phyloP scores from a whole-genome alignment of 2,797 vertebrate genomes.

The Scolopax bukidnonensis region DNA sequence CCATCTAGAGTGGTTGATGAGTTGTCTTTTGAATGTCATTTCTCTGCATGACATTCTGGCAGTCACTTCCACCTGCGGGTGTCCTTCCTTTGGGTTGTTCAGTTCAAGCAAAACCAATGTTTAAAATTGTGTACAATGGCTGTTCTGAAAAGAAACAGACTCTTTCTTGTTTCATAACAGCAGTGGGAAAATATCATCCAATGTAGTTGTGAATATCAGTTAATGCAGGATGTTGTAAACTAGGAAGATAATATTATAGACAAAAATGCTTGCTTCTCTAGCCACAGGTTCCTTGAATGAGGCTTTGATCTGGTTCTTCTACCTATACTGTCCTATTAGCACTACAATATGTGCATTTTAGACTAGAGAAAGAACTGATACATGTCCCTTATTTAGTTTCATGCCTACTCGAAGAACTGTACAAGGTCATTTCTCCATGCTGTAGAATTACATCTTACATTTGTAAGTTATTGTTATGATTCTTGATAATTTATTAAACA shows the following conservation, averaged over 20 bases:
- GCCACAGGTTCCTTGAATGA: background rate
- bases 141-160: background rate
- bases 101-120: background rate
- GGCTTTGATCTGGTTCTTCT: background rate
- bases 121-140: background rate
- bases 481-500: background rate
- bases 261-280: background rate
- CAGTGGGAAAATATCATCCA: background rate
- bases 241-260: background rate
- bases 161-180: background rate
- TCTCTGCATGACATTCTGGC: constrained; percentile 56
- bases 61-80: constrained; percentile 34
- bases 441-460: background rate
- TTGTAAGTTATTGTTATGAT: background rate
- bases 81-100: constrained; percentile 47
- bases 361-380: background rate
- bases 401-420: background rate
- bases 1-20: constrained; percentile 23
- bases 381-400: background rate
- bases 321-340: background rate
- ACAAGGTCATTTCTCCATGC: background rate
- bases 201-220: background rate
- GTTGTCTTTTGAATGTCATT: constrained; percentile 57
- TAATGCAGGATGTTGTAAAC: background rate
- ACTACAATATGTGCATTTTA: background rate